Evolutionary conservation across 2,113 vertebrate genomes (phyloP).

Genomic region (Plecotus auritus): DNA sequence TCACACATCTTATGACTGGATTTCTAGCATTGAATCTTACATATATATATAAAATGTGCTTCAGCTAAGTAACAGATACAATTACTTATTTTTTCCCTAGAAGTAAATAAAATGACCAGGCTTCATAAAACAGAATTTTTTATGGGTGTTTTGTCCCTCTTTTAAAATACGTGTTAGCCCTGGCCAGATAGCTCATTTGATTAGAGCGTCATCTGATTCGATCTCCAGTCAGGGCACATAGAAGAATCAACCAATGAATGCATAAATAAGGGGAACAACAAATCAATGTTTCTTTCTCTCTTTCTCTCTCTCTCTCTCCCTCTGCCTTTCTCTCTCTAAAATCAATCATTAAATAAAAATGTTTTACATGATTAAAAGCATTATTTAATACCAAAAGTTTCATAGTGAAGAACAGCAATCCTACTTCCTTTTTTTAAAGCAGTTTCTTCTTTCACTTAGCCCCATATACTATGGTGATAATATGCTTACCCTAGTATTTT

Average conservation of each 20-base stretch:
- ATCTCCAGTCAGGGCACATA: background rate
- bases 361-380: background rate
- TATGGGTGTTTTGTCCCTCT: background rate
- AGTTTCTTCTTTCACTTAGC: background rate
- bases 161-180: background rate
- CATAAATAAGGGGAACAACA: background rate
- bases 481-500: background rate
- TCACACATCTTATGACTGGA: background rate
- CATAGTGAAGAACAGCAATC: background rate
- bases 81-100: background rate
- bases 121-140: background rate
- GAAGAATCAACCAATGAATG: background rate
- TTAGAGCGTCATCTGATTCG: background rate
- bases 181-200: background rate
- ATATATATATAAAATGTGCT: background rate
- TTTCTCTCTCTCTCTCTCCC: no score
- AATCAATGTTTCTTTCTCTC: background rate
- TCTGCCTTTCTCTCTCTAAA: no score
- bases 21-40: background rate
- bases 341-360: background rate
- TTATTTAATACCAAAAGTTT: conserved; percentile 20
- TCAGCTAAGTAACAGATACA: background rate
- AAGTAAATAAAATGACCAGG: background rate
- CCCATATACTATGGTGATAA: background rate
- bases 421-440: background rate